Evolutionary conservation across 2,888 invertebrate genomes (phyloP).

Genomic region (Cerceris rybyensis): DNA sequence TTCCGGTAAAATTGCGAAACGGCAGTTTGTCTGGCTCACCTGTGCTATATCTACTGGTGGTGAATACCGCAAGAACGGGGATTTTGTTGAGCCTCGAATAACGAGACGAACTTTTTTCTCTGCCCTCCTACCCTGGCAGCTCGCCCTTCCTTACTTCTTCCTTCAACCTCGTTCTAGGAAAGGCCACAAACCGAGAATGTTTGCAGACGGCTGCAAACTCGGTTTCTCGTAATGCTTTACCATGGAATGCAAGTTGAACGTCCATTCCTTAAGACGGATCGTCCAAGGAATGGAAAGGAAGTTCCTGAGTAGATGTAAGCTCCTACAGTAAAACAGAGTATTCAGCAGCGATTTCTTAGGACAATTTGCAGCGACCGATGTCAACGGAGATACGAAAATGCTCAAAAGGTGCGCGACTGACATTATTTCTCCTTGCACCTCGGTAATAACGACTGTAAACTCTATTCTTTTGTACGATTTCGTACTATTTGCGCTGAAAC

Average conservation of each 20-base stretch:
- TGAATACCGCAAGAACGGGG: slow-evolving; percentile 53
- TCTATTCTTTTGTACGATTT: too few relatives aligned
- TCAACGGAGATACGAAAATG: not conserved
- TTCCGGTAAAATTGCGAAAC: slow-evolving; percentile 45
- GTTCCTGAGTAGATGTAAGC: slow-evolving; percentile 5
- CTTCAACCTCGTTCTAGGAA: slow-evolving; percentile 19
- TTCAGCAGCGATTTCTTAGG: slow-evolving; percentile 25
- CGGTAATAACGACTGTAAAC: too few relatives aligned
- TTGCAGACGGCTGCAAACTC: slow-evolving; percentile 46
- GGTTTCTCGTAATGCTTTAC: slow-evolving; percentile 44
- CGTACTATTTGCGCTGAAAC: too few relatives aligned
- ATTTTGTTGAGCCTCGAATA: slow-evolving; percentile 69
- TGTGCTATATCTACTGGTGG: slow-evolving; percentile 37
- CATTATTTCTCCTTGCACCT: not conserved
- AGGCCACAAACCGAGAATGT: slow-evolving; percentile 33
- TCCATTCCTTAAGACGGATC: slow-evolving; percentile 39
- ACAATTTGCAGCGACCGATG: slow-evolving; percentile 26
- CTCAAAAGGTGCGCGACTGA: not conserved
- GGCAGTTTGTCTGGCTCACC: slow-evolving; percentile 55
- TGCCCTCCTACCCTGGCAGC: slow-evolving; percentile 10
- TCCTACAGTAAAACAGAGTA: slow-evolving; percentile 29
- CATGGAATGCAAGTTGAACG: slow-evolving; percentile 33
- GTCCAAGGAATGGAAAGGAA: slow-evolving; percentile 27
- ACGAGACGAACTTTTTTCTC: slow-evolving; percentile 65
- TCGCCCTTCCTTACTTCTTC: slow-evolving; percentile 32